Percentiles rank a stretch among this genome's conserved stretches.
Evolutionary conservation across 2,888 invertebrate genomes (phyloP).

Genomic region (Cheilosia variabilis): DNA sequence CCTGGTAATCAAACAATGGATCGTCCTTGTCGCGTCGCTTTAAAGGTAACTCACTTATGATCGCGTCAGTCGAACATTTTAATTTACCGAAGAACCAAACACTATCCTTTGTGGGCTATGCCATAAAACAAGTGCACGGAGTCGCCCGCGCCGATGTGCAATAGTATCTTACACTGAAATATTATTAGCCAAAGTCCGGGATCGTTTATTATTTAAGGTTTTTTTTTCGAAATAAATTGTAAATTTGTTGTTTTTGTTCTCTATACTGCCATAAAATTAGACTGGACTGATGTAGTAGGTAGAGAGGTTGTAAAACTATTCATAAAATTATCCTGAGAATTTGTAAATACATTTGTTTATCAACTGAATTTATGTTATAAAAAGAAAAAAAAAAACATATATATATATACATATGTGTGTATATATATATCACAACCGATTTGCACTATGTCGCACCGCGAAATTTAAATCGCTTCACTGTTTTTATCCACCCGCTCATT

Average conservation of each 20-base stretch:
- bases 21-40: slow-evolving; percentile 39
- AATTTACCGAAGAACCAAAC: slow-evolving; percentile 28
- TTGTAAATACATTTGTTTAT: slow-evolving; percentile 61
- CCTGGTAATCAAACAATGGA: slow-evolving; percentile 29
- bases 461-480: slow-evolving; percentile 41
- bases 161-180: slow-evolving; percentile 21
- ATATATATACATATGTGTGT: slow-evolving; percentile 27
- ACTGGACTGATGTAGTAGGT: slow-evolving; percentile 19
- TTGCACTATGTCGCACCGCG: slow-evolving; percentile 49
- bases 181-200: slow-evolving; percentile 12
- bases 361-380: slow-evolving; percentile 16
- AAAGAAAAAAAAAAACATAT: background rate
- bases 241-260: slow-evolving; percentile 31
- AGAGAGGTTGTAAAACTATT: slow-evolving; percentile 19
- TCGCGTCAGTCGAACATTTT: slow-evolving; percentile 36
- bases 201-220: slow-evolving; percentile 43
- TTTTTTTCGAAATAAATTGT: slow-evolving; percentile 42
- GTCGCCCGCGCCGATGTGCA: slow-evolving; percentile 12
- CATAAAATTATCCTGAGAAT: slow-evolving; percentile 70
- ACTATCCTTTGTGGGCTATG: slow-evolving; percentile 52
- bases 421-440: slow-evolving; percentile 62
- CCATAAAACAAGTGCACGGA: slow-evolving; percentile 64
- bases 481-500: slow-evolving; percentile 62
- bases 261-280: slow-evolving; percentile 21
- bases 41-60: slow-evolving; percentile 41